Conservation (phyloP, 2,113 vertebrate species). For the Entelurus aequoreus region DNA sequence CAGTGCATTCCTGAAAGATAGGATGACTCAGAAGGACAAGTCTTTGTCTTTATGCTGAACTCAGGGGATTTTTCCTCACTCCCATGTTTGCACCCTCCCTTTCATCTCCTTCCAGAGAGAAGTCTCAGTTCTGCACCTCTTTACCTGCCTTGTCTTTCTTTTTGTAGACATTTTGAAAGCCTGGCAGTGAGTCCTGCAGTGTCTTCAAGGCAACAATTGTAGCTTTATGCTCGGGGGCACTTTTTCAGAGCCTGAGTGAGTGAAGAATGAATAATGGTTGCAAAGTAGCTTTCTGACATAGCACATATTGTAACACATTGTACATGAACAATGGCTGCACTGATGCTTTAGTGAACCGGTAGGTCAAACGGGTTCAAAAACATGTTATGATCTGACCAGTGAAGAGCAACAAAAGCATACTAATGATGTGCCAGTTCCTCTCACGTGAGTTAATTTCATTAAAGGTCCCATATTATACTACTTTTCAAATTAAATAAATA, state of each 20-base stretch:
- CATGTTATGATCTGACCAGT: neutral
- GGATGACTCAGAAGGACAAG: conserved; percentile 49
- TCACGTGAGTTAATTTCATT: too few relatives aligned
- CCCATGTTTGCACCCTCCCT: conserved; percentile 3
- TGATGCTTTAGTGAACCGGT: neutral
- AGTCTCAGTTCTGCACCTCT: neutral
- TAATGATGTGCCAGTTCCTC: conserved; percentile 4
- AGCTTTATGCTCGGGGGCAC: conserved; percentile 38
- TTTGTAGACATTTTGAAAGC: conserved; percentile 15
- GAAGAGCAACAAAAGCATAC: conserved; percentile 6
- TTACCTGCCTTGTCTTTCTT: neutral
- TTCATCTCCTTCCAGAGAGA: conserved; percentile 13
- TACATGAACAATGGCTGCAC: conserved; percentile 1
- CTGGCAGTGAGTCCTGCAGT: conserved; percentile 14
- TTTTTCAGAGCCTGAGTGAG: conserved; percentile 15
- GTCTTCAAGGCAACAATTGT: conserved; percentile 36
- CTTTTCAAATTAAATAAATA: too few relatives aligned
- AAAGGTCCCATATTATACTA: neutral
- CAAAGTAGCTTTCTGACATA: conserved; percentile 18
- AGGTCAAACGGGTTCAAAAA: conserved; percentile 17
- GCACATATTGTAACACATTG: conserved; percentile 1
- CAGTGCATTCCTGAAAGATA: conserved; percentile 21
- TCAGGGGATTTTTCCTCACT: conserved; percentile 6
- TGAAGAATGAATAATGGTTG: conserved; percentile 29
- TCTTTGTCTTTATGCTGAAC: conserved; percentile 53